phyloP scores from a whole-genome alignment of 2,113 vertebrate species.

The Empidonax traillii region DNA sequence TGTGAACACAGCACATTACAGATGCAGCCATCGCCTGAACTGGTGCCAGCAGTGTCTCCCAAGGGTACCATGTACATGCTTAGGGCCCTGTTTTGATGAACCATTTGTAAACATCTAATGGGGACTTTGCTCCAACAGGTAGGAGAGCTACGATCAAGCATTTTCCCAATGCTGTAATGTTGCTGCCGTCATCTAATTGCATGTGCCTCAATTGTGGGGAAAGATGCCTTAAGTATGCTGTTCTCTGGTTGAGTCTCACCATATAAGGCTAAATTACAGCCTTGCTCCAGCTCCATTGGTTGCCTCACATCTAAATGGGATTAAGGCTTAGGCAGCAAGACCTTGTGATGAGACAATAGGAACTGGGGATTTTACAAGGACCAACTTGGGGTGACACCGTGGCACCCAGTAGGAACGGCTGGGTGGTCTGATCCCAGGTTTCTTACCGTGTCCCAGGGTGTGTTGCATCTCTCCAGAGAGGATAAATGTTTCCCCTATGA shows the following conservation, averaged over 20 bases:
- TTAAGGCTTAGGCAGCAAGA: neutral
- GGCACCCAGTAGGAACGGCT: neutral
- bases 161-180: neutral
- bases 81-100: neutral
- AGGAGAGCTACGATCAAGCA: neutral
- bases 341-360: neutral
- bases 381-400: neutral
- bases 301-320: neutral
- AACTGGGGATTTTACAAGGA: neutral
- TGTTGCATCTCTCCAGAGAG: neutral
- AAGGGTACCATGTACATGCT: neutral
- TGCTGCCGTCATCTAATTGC: slow-evolving; percentile 42
- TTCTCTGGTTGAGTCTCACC: neutral
- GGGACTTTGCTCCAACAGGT: slow-evolving; percentile 12
- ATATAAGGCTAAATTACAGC: neutral
- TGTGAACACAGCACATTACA: fast-evolving
- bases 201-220: neutral
- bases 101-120: neutral
- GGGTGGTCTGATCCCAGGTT: neutral
- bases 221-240: neutral
- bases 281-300: neutral
- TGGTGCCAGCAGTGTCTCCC: fast-evolving
- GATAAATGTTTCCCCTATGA: neutral
- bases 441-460: neutral
- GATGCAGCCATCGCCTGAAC: neutral